Base-by-base conservation (phyloP, 2,113 vertebrate species). In the Vireo altiloquus region DNA sequence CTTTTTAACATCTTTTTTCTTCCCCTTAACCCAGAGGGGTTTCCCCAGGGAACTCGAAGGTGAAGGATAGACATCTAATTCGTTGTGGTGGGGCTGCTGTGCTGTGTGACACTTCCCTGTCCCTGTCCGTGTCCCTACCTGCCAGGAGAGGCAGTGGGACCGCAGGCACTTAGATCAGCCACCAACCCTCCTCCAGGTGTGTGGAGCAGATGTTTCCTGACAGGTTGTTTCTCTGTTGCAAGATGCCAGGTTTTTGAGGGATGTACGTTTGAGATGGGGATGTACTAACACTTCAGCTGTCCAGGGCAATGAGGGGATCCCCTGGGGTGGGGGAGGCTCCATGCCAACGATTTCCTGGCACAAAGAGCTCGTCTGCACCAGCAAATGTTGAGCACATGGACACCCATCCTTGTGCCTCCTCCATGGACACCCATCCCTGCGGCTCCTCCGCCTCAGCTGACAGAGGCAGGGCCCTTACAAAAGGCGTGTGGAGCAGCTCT, bases 291-390 rank as follows among this genome's bases (percentile, higher is more conserved):
- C 35, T 54, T 15, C 44, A 39, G 20, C 44, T 7, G 3, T 4
- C 12, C 44, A 7, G 24, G n/a, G 39, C 28, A 31, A 0, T 0
- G 61, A 24, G 50, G 3, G 2, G 54, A 30, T 21, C 27, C 31
- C 35, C 47, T 14, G 53, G 6, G 6, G 59, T 1, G 1, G 5
- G 25, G 27, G 16, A 24, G 49, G 11, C 20, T 31, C 82, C 2
- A 2, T 1, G 27, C 27, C 31, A 15, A 0, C 0, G 0, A 5
- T n/a, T 15, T 24, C 59, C 27, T 35, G 87, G 24, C 40, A 60
- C 28, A 4, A 0, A 20, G 71, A 27, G 30, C 17, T 82, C 10
- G 6, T 52, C 49, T 63, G 40, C 33, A 56, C 15, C 3, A 3
- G 65, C 11, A 12, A 50, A 24, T 2, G 42, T 13, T 1, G 1